phyloP scores from a whole-genome alignment of 2,113 vertebrate genomes.

The Acrocephalus arundinaceus region DNA sequence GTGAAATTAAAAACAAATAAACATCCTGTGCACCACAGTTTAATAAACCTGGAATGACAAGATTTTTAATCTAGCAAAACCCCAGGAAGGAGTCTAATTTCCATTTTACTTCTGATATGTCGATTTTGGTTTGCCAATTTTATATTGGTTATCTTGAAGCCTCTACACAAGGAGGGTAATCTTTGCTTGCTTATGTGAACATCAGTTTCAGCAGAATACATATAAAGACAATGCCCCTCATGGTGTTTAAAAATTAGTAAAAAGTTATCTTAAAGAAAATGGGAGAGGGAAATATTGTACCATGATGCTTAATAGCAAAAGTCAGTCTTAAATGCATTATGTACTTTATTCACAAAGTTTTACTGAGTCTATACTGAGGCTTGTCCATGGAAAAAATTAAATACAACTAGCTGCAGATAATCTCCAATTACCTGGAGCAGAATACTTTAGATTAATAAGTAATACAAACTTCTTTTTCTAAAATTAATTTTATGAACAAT shows the following conservation, averaged over 20 bases:
- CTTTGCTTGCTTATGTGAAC: neutral
- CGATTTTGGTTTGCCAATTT: neutral
- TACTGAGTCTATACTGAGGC: neutral
- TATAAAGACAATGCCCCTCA: neutral
- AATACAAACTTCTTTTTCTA: neutral
- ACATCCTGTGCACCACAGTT: neutral
- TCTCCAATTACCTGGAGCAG: neutral
- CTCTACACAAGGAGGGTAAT: neutral
- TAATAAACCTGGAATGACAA: neutral
- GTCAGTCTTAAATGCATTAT: neutral
- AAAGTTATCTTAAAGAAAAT: neutral
- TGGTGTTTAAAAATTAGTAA: neutral
- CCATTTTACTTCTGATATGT: neutral
- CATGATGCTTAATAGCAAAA: neutral
- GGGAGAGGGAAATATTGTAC: neutral
- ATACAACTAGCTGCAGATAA: neutral
- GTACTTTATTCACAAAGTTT: neutral
- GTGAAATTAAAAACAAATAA: neutral
- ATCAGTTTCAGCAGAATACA: neutral
- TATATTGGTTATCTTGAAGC: neutral
- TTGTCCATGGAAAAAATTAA: neutral
- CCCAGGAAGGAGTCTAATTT: neutral
- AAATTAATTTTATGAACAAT: neutral
- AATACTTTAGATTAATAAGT: neutral
- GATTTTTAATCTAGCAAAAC: neutral